Evolutionary conservation across 2,888 invertebrate species (phyloP).

Genomic region (Loripinus fragilis): DNA sequence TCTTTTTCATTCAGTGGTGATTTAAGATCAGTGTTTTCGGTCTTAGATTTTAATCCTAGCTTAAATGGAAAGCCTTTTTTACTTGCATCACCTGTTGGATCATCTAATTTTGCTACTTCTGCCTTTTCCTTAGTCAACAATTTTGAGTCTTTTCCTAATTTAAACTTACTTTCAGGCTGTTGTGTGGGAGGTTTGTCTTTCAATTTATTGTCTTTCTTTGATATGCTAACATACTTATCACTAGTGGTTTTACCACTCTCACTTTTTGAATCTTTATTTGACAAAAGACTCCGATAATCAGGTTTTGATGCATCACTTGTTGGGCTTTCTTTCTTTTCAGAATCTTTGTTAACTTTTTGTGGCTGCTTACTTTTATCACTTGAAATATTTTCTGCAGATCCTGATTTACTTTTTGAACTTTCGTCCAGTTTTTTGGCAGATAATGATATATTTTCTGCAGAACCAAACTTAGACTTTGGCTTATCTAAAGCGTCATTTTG

Average conservation of each 20-base stretch:
- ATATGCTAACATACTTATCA: background rate
- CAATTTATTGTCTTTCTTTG: background rate
- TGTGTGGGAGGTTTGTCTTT: background rate
- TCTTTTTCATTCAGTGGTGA: constrained; percentile 28
- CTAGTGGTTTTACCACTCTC: background rate
- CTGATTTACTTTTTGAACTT: background rate
- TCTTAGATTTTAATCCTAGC: constrained; percentile 3
- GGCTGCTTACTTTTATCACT: background rate
- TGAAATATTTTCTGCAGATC: constrained; percentile 2
- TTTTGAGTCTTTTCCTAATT: background rate
- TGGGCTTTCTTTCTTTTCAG: background rate
- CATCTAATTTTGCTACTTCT: background rate
- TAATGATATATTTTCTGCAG: constrained; percentile 52
- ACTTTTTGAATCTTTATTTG: background rate
- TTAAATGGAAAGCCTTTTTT: background rate
- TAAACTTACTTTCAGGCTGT: background rate
- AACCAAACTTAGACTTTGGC: constrained; percentile 52
- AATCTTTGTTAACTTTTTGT: background rate
- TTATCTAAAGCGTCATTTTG: background rate
- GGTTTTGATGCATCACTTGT: background rate
- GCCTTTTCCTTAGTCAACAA: background rate
- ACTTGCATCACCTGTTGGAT: background rate
- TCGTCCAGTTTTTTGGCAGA: constrained; percentile 22
- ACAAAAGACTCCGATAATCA: constrained; percentile 2
- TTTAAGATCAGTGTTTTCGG: constrained; percentile 14